Evolutionary conservation across 2,113 vertebrate genomes (phyloP), one percentile per base, ranked within the genome.

Genomic region (Zosterops borbonicus): DNA sequence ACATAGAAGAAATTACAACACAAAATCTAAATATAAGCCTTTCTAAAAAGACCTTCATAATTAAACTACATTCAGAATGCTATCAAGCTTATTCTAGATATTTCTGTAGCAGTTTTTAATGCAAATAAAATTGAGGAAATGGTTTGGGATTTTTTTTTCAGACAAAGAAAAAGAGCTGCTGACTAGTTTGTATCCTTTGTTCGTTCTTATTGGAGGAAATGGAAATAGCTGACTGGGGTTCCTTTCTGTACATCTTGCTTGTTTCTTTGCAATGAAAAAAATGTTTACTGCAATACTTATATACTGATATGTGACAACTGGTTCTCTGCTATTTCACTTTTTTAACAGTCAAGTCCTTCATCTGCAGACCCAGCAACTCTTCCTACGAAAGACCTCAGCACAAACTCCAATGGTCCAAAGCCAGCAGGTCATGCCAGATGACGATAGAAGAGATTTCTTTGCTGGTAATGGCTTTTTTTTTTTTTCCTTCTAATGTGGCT

Each of bases 321-420:
- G 49, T 76, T 85, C 44, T 35, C n/a, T 94, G 42, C 44, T 71
- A 9, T n/a, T 87, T 95, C 14, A 60, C 58, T 74, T 4, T 63
- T 63, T 85, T 23, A 90, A 83, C 85, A 98, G 98, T 98, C 97
- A 75, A 98, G 97, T 69, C 98, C 98, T 28, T 98, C 97, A 55
- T 98, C 98, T 97, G 98, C 98, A 62, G 98, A 98, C 88, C 98
- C 98, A 71, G 97, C 97, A 67, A 98, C 97, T 95, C 96, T 98
- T 97, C 98, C 96, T 89, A 89, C 97, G 90, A 98, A 98, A 98
- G 98, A 98, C 85, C 90, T 97, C 87, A 98, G 96, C 93, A 94
- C 96, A 89, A 98, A 98, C 83, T 98, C 98, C 44, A 98, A 98
- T 92, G 98, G 98, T 56, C 98, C 98, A 37, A 98, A 98, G 94